These are phyloP conservation scores for Carassius gibelio DNA, from an alignment of 2,113 vertebrate genomes.

Conservation along the genomic window DNA sequence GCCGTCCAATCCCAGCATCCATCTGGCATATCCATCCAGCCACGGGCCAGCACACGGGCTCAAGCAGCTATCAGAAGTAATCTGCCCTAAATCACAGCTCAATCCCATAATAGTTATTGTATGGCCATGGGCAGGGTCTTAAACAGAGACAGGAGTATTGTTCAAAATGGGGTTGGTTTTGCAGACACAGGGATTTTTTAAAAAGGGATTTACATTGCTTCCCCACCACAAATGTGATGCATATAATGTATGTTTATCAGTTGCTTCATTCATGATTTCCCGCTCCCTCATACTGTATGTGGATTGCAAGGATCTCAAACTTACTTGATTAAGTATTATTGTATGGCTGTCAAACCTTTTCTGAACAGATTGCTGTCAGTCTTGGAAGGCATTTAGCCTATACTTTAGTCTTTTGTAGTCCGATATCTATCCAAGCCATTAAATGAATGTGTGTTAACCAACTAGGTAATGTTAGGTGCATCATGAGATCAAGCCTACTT, in stretches of 20 bases:
- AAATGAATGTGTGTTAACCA: neutral
- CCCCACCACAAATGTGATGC: neutral
- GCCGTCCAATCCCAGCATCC: conserved; percentile 60
- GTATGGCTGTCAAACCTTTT: neutral
- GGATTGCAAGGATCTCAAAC: neutral
- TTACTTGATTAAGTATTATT: neutral
- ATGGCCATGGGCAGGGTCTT: conserved; percentile 56
- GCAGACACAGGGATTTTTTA: neutral
- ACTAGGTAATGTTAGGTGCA: neutral
- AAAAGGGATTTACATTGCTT: too few relatives aligned
- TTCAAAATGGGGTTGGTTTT: neutral
- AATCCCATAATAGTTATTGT: conserved; percentile 72
- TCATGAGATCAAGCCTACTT: neutral
- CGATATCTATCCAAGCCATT: neutral
- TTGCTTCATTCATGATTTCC: too few relatives aligned
- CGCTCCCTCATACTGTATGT: too few relatives aligned
- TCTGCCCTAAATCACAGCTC: conserved; percentile 68
- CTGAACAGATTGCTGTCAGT: neutral
- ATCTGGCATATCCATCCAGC: conserved; percentile 67
- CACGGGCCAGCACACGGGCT: conserved; percentile 59
- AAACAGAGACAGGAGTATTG: conserved; percentile 51
- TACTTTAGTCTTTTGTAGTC: neutral
- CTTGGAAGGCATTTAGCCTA: neutral
- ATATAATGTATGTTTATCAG: neutral
- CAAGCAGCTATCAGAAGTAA: conserved; percentile 70